Percentiles rank a stretch among this genome's conserved stretches.
Evolutionary conservation across 2,797 vertebrate genomes (phyloP).

Genomic region (Peromyscus eremicus): DNA sequence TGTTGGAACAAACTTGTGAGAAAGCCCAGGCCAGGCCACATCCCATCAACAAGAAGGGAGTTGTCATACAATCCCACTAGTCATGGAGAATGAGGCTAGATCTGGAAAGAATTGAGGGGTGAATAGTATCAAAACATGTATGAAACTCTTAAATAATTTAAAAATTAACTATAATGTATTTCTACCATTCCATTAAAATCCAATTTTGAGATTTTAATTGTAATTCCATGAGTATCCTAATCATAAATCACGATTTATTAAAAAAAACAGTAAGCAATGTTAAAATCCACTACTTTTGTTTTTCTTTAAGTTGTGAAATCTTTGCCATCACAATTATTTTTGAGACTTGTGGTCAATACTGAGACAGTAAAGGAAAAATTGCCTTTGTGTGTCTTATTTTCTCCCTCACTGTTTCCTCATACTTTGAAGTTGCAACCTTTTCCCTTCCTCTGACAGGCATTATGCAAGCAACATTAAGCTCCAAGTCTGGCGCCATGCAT

Average conservation of each 20-base stretch:
- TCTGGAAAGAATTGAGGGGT: not conserved
- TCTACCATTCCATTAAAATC: not conserved
- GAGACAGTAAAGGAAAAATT: not conserved
- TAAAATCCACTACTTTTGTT: not conserved
- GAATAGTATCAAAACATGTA: not conserved
- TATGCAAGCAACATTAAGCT: constrained; percentile 17
- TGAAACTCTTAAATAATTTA: not conserved
- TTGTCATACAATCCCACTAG: not conserved
- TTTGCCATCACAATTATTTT: constrained; percentile 52
- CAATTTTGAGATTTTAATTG: not conserved
- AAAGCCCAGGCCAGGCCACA: not conserved
- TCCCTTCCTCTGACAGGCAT: constrained; percentile 32
- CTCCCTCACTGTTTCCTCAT: not conserved
- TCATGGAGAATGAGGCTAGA: not conserved
- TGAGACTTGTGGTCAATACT: not conserved
- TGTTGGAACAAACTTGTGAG: not conserved
- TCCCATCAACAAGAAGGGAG: not conserved
- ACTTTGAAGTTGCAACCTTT: constrained; percentile 37
- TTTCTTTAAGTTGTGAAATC: constrained; percentile 21
- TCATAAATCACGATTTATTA: not conserved
- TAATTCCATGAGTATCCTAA: not conserved
- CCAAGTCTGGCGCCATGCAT: not conserved
- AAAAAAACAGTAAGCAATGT: constrained; percentile 27
- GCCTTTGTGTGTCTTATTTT: not conserved
- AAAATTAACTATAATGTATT: not conserved